Conservation (phyloP, 2,797 vertebrate genomes). For the Decapterus maruadsi region DNA sequence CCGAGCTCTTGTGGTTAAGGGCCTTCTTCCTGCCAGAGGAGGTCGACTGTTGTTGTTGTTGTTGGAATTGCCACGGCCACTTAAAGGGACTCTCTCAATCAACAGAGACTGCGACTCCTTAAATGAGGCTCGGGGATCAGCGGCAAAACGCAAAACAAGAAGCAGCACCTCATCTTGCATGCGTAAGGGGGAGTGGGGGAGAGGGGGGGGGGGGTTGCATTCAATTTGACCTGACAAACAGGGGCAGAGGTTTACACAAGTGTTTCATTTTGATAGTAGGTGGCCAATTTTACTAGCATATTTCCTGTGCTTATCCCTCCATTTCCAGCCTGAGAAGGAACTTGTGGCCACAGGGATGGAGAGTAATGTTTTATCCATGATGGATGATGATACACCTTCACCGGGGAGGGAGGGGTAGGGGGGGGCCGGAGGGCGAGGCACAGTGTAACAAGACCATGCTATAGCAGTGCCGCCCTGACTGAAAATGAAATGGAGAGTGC, state of each 20-base stretch:
- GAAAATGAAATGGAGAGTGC: slow-evolving; percentile 75
- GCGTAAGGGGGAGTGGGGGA: no score
- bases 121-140: slow-evolving; percentile 53
- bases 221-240: slow-evolving; percentile 64
- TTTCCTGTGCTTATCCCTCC: slow-evolving; percentile 53
- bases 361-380: slow-evolving; percentile 73
- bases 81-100: slow-evolving; percentile 74
- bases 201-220: no score
- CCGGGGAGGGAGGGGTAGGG: no score
- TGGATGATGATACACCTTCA: slow-evolving; percentile 60
- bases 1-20: slow-evolving; percentile 73
- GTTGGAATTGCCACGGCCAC: slow-evolving; percentile 70
- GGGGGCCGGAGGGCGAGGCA: slow-evolving; percentile 44
- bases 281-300: slow-evolving; percentile 49
- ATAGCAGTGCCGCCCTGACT: slow-evolving; percentile 52
- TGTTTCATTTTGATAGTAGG: slow-evolving; percentile 70
- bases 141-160: slow-evolving; percentile 54
- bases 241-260: slow-evolving; percentile 46
- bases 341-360: slow-evolving; percentile 36
- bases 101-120: slow-evolving; percentile 58
- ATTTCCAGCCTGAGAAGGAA: slow-evolving; percentile 50
- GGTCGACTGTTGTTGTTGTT: slow-evolving; percentile 66
- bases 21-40: slow-evolving; percentile 78
- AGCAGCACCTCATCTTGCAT: slow-evolving; percentile 60
- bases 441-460: slow-evolving; percentile 47